Evolutionary conservation across 2,797 vertebrate genomes (phyloP), one percentile per base, ranked within the genome.

Genomic region (Acipenser ruthenus): DNA sequence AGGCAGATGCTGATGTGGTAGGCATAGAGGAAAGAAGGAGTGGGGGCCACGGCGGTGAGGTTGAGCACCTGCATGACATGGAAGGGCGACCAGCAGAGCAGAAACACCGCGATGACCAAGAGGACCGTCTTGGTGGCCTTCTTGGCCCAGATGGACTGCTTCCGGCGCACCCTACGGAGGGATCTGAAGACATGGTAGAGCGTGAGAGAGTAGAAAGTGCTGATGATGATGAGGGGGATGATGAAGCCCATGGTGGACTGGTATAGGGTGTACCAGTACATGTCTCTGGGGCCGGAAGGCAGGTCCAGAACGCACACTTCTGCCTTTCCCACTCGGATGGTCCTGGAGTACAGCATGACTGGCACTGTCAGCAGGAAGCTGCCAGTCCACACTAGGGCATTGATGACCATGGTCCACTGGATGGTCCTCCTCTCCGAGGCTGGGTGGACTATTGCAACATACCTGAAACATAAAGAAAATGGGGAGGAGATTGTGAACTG

Each of bases 261-360:
- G 79, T 91, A 91, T 63, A 92, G 85, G 0, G 90, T 91, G 79
- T 91, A 92, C 90, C 90, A 91, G 81, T 91, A 91, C 88, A 91
- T 89, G 72, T 91, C 90, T 73, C 80, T 78, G 0, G 87, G 86
- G 18, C 90, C 89, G 0, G 86, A 84, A 12, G 73, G 73, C 68
- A 92, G 79, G 73, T 83, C 62, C 79, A 92, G 84, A 77, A 89
- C 89, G 79, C 90, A 91, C 18, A 91, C 70, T 72, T 87, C 73
- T 64, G 85, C 15, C 10, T 80, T 77, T 13, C 79, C 76, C 63
- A 75, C 76, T 64, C 73, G 78, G 18, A 83, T 76, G 0, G 89
- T 88, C 67, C 80, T 87, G 62, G 89, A 82, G 5, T 91, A 92
- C 10, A 92, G 80, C 86, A 91, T 91, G 76, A 91, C 89, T 0